phyloP scores from a whole-genome alignment of 2,797 vertebrate species.

The Jordanella pulchra region DNA sequence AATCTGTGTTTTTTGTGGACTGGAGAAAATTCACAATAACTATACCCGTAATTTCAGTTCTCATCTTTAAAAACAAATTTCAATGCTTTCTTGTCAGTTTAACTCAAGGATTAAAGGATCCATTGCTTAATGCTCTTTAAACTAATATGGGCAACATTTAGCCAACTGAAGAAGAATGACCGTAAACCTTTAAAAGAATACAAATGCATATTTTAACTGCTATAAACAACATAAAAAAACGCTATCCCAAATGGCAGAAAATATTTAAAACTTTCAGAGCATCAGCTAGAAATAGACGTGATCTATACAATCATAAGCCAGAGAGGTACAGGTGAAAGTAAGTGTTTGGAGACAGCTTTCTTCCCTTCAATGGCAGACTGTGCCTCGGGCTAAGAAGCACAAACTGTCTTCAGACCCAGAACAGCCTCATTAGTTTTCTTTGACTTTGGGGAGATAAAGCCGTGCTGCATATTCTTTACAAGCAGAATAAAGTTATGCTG shows the following conservation, averaged over 20 bases:
- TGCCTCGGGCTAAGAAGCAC: background rate
- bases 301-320: background rate
- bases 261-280: background rate
- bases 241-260: background rate
- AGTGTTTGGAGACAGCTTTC: background rate
- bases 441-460: constrained; percentile 6
- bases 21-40: too few species aligned
- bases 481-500: constrained; percentile 20
- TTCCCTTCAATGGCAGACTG: background rate
- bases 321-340: background rate
- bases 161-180: background rate
- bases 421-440: constrained; percentile 1
- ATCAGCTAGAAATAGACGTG: background rate
- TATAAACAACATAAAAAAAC: background rate
- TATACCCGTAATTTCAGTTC: too few species aligned
- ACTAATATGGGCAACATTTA: background rate
- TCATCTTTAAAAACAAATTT: too few species aligned
- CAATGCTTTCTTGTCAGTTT: background rate
- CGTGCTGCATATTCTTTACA: constrained; percentile 6
- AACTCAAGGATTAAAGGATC: background rate
- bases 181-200: background rate
- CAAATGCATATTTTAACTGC: background rate
- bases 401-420: constrained; percentile 12
- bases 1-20: too few species aligned
- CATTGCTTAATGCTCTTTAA: background rate